These are phyloP conservation scores for Drosophila melanogaster DNA, from an alignment of 1,140 invertebrate species.

Conservation along the genomic window DNA sequence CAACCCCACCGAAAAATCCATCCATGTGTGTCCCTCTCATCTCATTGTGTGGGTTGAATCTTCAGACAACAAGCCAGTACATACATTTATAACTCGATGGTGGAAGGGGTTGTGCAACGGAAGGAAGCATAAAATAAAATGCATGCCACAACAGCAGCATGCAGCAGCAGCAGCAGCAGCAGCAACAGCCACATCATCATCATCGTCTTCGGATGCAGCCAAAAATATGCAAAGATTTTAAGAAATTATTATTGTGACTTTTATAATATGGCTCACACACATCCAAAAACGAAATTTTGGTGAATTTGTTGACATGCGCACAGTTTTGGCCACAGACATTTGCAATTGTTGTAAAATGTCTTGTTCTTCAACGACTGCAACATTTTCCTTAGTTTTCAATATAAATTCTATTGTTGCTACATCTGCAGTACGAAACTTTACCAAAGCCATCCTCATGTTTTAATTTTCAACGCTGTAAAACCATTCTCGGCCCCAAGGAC, in stretches of 20 bases:
- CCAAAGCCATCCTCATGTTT: conserved; percentile 38
- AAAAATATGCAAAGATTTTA: conserved; percentile 78
- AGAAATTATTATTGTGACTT: conserved; percentile 79
- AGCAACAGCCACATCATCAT: neutral
- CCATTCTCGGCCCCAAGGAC: neutral
- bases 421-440: conserved; percentile 69
- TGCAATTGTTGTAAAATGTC: conserved; percentile 71
- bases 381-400: conserved; percentile 52
- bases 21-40: conserved; percentile 44
- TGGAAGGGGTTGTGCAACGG: conserved; percentile 58
- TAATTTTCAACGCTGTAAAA: conserved; percentile 33
- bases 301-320: conserved; percentile 79
- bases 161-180: neutral
- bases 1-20: conserved; percentile 74
- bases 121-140: conserved; percentile 82
- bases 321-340: conserved; percentile 65
- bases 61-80: conserved; percentile 6
- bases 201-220: conserved; percentile 17
- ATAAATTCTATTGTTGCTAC: conserved; percentile 61
- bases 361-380: conserved; percentile 57
- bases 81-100: conserved; percentile 16
- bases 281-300: conserved; percentile 41
- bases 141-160: conserved; percentile 44
- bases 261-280: conserved; percentile 64
- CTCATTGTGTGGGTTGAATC: conserved; percentile 27